phyloP scores from a whole-genome alignment of 2,888 invertebrate genomes.

The Stenichneumon culpator region DNA sequence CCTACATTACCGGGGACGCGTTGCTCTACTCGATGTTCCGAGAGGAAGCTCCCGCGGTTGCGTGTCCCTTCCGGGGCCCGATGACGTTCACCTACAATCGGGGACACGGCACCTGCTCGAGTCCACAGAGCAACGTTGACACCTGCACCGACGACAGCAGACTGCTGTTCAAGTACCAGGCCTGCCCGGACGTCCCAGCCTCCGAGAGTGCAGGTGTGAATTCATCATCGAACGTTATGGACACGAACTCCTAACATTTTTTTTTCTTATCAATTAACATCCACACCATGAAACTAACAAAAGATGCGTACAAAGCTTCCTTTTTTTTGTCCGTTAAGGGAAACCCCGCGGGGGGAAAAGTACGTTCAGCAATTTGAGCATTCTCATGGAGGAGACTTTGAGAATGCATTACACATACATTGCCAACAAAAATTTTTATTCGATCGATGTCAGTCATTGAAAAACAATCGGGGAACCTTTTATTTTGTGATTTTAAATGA shows the following conservation, averaged over 20 bases:
- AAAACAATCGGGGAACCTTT: too few species aligned
- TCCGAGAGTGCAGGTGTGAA: constrained; percentile 95
- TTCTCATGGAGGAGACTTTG: too few species aligned
- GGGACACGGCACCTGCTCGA: constrained; percentile 95
- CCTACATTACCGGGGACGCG: constrained; percentile 95
- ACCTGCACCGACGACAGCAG: constrained; percentile 97
- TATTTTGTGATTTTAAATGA: too few species aligned
- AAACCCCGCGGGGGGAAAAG: too few species aligned
- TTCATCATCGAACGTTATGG: constrained; percentile 11
- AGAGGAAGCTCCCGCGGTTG: constrained; percentile 94
- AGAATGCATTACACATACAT: too few species aligned
- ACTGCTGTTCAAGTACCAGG: constrained; percentile 95
- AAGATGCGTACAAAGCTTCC: background rate
- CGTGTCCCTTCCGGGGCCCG: constrained; percentile 95
- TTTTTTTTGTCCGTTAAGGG: background rate
- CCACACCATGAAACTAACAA: background rate
- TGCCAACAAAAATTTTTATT: too few species aligned
- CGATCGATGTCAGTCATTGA: too few species aligned
- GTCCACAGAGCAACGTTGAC: constrained; percentile 96
- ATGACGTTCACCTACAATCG: constrained; percentile 97
- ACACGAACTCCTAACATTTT: background rate
- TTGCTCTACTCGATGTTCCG: constrained; percentile 95
- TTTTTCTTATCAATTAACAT: too few species aligned
- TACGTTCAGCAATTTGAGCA: too few species aligned
- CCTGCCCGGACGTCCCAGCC: constrained; percentile 96